Base-by-base conservation (phyloP, 2,888 invertebrate species). In the Achlya flavicornis region DNA sequence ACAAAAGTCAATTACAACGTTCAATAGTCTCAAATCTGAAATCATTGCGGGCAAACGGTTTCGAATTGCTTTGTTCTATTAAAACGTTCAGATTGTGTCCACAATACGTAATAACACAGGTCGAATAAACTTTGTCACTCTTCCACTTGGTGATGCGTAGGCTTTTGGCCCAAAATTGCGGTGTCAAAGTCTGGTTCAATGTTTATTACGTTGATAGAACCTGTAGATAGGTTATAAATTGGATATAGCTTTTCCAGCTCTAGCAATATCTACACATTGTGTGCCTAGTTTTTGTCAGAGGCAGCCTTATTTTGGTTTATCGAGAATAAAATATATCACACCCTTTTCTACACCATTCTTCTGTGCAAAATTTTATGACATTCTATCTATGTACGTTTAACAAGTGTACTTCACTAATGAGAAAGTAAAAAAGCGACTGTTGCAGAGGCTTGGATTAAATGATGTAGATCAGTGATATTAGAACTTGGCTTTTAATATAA, bases 51-150 rank as follows among this genome's bases (percentile, higher is more conserved):
- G 64, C 74, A 75, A 76, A 72, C 70, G 71, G 65, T 73, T 72
- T 67, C 69, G 74, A 71, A 76, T 78, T 69, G 75, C 74, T 75
- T 73, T 66, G 70, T 64, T 61, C 72, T 68, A 77, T 74, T 75
- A 73, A 73, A 74, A 72, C 66, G 70, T 70, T 73, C 68, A 66
- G 63, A 69, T 74, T 73, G 71, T 74, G 68, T 67, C 67, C 58
- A 35, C n/a, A 58, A 38, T n/a, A 16, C 58, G 53, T 53, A 53
- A 53, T 53, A 53, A 53, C 35, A 58, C 16, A 58, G 35, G 38
- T 19, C 41, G 12, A 26, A 12, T 60, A 38, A 59, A 43, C 41
- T 60, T 60, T 60, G 60, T 41, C 60, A 60, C 41, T 60, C 46
- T 46, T n/a, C 46, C 46, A 46, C n/a, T 46, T 46, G 46, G n/a